Base-by-base conservation (phyloP, 2,888 invertebrate genomes). In the Eilema griseolum region DNA sequence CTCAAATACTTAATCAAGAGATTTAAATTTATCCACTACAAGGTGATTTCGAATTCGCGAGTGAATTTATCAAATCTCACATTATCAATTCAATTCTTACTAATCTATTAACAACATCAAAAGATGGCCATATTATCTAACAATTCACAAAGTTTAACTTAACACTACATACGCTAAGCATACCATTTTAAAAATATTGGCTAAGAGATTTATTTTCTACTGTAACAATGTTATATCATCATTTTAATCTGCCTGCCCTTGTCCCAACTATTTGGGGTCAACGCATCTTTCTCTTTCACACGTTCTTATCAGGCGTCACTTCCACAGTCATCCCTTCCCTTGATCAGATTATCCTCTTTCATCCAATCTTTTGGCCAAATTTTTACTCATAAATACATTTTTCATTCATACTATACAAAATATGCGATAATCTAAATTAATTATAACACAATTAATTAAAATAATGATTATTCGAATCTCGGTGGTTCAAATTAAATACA, bases 401-500 rank as follows among this genome's bases (percentile, higher is more conserved):
- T 1, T 20, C 3, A 46, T 52, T 52, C 52, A 52, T 52, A 52
- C n/a, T 52, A 20, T n/a, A 52, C n/a, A 52, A 46, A 46, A 46
- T 46, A 46, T 23, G 69, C 3, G 26, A 52, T 73, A 68, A 64
- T 26, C 37, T 73, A 71, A 66, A 24, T 16, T 28, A 62, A 73
- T n/a, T 56, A 67, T 67, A 70, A 46, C 23, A 26, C 69, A 73
- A 73, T 16, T 23, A 31, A 33, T 37, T 46, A 41, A 33, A 79
- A 69, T 67, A 76, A 76, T 73, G 75, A 79, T 81, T 80, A 79
- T 80, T 80, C 82, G 78, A 83, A 82, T 80, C 78, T 88, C 88
- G 88, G 88, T 88, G 88, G 88, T 88, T 85, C 87, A 85, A 83
- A 80, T 79, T 83, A 81, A 63, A 83, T 79, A 77, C 76, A 83